These are phyloP conservation scores for Cyclophora punctaria DNA, from an alignment of 2,888 invertebrate species.

Conservation along the genomic window DNA sequence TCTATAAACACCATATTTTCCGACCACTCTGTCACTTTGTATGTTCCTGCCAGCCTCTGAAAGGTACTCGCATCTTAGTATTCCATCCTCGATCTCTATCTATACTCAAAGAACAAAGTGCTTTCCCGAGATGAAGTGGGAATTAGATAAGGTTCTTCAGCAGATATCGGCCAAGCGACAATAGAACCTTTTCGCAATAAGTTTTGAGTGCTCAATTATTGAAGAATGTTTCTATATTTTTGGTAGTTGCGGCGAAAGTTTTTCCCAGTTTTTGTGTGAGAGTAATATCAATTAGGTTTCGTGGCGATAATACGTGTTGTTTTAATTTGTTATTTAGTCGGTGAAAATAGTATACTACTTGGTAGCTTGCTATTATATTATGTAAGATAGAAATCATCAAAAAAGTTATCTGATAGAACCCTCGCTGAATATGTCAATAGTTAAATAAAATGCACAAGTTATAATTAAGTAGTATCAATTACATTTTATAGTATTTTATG, in stretches of 20 bases:
- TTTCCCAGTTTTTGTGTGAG: too few relatives aligned
- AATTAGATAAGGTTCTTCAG: slow-evolving; percentile 40
- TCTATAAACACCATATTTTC: background rate
- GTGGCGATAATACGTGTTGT: too few relatives aligned
- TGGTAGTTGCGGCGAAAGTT: slow-evolving; percentile 11
- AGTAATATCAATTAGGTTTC: slow-evolving; percentile 8
- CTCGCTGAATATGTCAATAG: too few relatives aligned
- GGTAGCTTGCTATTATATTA: too few relatives aligned
- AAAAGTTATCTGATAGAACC: too few relatives aligned
- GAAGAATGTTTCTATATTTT: slow-evolving; percentile 21
- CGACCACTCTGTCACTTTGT: too few relatives aligned
- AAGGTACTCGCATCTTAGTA: slow-evolving; percentile 28
- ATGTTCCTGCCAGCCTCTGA: slow-evolving; percentile 9
- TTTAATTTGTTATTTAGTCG: too few relatives aligned
- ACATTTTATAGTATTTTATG: too few relatives aligned
- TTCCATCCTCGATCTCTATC: slow-evolving; percentile 37
- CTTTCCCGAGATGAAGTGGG: slow-evolving; percentile 36
- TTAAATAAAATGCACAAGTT: too few relatives aligned
- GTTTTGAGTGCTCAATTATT: slow-evolving; percentile 32
- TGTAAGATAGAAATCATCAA: too few relatives aligned
- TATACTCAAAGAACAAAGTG: slow-evolving; percentile 57
- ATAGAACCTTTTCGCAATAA: slow-evolving; percentile 37
- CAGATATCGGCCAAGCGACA: slow-evolving; percentile 39
- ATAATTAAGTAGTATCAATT: too few relatives aligned
- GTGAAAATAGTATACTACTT: too few relatives aligned